Evolutionary conservation across 2,113 vertebrate species (phyloP).

Genomic region (Lynx canadensis): DNA sequence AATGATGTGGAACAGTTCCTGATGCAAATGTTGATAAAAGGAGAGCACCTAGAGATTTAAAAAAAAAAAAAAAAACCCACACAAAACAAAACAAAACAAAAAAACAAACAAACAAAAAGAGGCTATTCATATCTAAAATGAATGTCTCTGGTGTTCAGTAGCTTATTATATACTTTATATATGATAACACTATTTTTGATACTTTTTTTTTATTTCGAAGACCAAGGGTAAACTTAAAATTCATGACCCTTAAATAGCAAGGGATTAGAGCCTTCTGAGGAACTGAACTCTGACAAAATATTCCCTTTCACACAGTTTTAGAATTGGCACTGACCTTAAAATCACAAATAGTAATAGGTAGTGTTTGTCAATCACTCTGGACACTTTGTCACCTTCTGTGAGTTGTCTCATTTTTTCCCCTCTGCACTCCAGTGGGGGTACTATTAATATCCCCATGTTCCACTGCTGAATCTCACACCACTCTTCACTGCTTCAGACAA

Average conservation of each 20-base stretch:
- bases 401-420: background rate
- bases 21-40: slow-evolving; percentile 38
- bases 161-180: background rate
- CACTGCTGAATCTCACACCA: background rate
- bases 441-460: background rate
- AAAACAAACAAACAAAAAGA: too few relatives aligned
- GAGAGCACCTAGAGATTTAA: background rate
- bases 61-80: background rate
- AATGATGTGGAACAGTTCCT: background rate
- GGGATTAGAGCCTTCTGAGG: background rate
- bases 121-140: background rate
- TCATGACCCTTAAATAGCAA: slow-evolving; percentile 37
- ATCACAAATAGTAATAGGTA: background rate
- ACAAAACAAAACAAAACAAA: background rate
- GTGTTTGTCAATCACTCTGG: background rate
- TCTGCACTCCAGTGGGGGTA: background rate
- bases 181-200: background rate
- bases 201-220: background rate
- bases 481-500: background rate
- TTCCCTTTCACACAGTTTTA: background rate
- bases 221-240: slow-evolving; percentile 11
- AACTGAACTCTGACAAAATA: background rate
- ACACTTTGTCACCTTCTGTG: background rate
- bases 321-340: background rate
- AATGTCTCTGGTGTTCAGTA: background rate